Evolutionary conservation across 1,140 invertebrate species (phyloP).

Genomic region (Antheraea pernyi): DNA sequence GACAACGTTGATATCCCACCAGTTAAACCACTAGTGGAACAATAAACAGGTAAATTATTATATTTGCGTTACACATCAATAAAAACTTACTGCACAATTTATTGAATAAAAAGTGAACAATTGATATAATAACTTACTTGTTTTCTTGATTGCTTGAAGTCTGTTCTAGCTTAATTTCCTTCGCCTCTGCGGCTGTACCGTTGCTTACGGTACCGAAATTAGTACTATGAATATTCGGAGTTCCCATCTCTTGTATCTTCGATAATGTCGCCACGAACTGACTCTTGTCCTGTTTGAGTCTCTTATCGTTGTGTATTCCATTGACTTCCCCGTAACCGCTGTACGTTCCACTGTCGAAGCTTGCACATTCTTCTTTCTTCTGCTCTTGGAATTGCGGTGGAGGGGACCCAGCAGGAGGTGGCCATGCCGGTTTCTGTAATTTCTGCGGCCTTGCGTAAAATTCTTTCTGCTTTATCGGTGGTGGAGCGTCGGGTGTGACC

Average conservation of each 20-base stretch:
- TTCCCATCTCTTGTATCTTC: slow-evolving; percentile 82
- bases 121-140: slow-evolving; percentile 42
- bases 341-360: slow-evolving; percentile 68
- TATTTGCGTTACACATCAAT: no score
- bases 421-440: slow-evolving; percentile 86
- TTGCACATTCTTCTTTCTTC: slow-evolving; percentile 66
- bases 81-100: no score
- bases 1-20: no score
- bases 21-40: no score
- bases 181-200: slow-evolving; percentile 49
- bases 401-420: slow-evolving; percentile 78
- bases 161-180: slow-evolving; percentile 51
- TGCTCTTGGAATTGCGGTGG: slow-evolving; percentile 48
- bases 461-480: slow-evolving; percentile 82
- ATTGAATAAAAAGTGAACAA: background rate
- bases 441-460: slow-evolving; percentile 89
- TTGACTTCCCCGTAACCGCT: slow-evolving; percentile 71
- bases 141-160: slow-evolving; percentile 63
- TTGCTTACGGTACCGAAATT: slow-evolving; percentile 63
- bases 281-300: slow-evolving; percentile 75
- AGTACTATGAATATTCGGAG: slow-evolving; percentile 62
- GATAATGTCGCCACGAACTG: slow-evolving; percentile 81
- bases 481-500: slow-evolving; percentile 70
- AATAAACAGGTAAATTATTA: no score
- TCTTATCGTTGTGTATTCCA: slow-evolving; percentile 56